These are phyloP conservation scores for Porites australiensis DNA, from an alignment of 64 coral and sea anemone species.

Conservation along the genomic window DNA sequence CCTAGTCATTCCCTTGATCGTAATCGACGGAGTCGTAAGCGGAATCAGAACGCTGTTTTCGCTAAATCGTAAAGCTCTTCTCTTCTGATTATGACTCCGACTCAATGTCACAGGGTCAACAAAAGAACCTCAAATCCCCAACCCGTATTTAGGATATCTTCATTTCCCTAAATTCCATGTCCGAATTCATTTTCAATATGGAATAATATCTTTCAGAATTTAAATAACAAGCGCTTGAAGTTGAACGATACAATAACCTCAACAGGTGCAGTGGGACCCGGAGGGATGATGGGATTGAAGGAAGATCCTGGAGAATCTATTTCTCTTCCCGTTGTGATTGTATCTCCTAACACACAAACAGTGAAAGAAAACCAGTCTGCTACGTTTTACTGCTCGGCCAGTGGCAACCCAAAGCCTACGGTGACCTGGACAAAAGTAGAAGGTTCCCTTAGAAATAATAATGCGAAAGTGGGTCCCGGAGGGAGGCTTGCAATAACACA, in stretches of 20 bases:
- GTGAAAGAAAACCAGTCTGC: slow-evolving; percentile 38
- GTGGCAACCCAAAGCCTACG: slow-evolving; percentile 22
- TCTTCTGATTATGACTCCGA: no score
- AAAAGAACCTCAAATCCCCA: no score
- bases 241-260: neutral
- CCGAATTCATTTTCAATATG: no score
- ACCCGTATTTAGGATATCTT: no score
- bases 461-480: neutral
- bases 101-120: no score
- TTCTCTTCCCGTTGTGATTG: slow-evolving; percentile 11
- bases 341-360: slow-evolving; percentile 36
- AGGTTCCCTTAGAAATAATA: neutral
- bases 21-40: no score
- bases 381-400: slow-evolving; percentile 42
- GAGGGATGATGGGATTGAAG: slow-evolving; percentile 15
- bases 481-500: neutral
- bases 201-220: no score
- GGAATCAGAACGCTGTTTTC: no score
- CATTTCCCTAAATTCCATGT: no score
- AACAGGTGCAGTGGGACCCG: neutral
- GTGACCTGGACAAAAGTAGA: slow-evolving; percentile 54
- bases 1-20: no score
- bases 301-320: slow-evolving; percentile 23
- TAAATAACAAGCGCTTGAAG: no score
- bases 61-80: no score